Evolutionary conservation across 2,113 vertebrate genomes (phyloP).

Genomic region (Montifringilla adamsi): DNA sequence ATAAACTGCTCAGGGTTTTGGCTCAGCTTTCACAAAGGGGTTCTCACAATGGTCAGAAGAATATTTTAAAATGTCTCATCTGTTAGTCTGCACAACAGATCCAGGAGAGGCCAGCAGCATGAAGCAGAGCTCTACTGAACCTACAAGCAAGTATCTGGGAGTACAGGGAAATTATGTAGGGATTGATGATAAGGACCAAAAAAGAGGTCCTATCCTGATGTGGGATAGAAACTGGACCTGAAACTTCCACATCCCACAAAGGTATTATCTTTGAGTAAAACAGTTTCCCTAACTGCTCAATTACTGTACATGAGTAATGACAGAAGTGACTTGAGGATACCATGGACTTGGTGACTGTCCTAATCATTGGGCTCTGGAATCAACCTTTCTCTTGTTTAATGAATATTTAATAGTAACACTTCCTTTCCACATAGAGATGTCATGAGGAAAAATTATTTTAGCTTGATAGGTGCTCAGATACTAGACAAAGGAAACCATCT

Average conservation of each 20-base stretch:
- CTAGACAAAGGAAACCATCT: background rate
- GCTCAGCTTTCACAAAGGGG: background rate
- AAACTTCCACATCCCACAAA: background rate
- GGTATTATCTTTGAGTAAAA: background rate
- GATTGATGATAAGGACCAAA: background rate
- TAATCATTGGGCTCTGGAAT: background rate
- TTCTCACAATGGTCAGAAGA: background rate
- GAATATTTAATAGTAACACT: background rate
- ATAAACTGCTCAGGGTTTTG: background rate
- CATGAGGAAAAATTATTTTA: background rate
- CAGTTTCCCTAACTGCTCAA: background rate
- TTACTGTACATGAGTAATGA: background rate
- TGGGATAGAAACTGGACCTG: background rate
- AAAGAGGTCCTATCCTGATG: rapidly evolving
- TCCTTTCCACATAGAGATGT: background rate
- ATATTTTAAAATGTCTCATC: background rate
- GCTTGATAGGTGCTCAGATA: background rate
- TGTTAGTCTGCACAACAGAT: background rate
- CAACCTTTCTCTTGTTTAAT: background rate
- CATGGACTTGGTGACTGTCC: background rate
- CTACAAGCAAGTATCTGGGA: background rate
- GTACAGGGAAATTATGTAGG: background rate
- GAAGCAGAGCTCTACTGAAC: background rate
- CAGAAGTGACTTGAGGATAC: background rate
- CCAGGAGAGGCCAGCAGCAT: background rate